Evolutionary conservation across 1,140 invertebrate genomes (phyloP), one percentile per base, ranked within the genome.

Genomic region (Lordiphosa mommai): DNA sequence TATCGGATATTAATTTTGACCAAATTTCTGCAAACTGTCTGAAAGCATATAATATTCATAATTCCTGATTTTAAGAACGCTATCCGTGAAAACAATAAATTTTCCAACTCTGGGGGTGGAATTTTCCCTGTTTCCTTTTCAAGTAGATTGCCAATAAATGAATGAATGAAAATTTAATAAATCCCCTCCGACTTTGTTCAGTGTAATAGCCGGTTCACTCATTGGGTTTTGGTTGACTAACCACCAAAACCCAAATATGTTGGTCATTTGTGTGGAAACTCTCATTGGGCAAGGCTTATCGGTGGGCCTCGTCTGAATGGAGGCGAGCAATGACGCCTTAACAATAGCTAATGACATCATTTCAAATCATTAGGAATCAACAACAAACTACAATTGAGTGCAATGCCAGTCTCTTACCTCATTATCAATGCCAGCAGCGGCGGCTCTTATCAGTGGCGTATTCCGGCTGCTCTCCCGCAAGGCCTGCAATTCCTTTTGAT

Each of bases 311-410:
- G 17, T 14, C n/a, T 46, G 17, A 27, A 43, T 43, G 44, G 57
- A 44, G 36, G 49, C 20, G 40, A 27, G 56, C 41, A 48, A 36
- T 50, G 46, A 57, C 70, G 57, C 41, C 49, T 55, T 52, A 74
- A 70, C 71, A 77, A 71, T 64, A 40, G 32, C 58, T 63, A 69
- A 74, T 79, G 73, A 74, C 74, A 82, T 69, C 68, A 76, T 74
- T 58, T 9, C 44, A 48, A 41, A 72, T 52, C 61, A 64, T 37
- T 5, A 12, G 10, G 30, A 6, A 20, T 27, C 23, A 27, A 27
- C 23, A 27, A 27, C 23, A 27, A 27, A 1, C 12, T 29, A 30
- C 34, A 44, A 77, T 74, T 74, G 65, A 36, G 74, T 32, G 60
- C 74, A 80, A 74, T 74, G 74, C 60, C 76, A 61, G 12, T 60